phyloP scores from a whole-genome alignment of 2,888 invertebrate species.

The Antheraea yamamai region DNA sequence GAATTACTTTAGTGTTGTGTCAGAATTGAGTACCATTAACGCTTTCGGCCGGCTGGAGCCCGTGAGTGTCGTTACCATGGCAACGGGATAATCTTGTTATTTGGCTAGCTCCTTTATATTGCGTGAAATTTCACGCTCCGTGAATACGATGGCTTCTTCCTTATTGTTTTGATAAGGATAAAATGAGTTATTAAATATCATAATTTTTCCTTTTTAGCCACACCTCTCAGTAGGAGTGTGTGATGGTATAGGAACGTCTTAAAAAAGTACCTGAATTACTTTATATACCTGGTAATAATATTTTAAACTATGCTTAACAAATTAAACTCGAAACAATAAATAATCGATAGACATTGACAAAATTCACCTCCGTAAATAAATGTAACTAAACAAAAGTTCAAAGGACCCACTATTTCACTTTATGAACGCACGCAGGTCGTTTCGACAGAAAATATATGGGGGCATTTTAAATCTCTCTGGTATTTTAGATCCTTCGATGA shows the following conservation, averaged over 20 bases:
- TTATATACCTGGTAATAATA: no score
- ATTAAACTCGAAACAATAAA: not conserved
- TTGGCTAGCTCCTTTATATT: slow-evolving; percentile 26
- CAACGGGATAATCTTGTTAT: slow-evolving; percentile 31
- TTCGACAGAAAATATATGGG: not conserved
- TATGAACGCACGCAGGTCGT: not conserved
- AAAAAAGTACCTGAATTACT: no score
- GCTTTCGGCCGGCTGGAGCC: slow-evolving; percentile 14
- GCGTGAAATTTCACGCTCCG: slow-evolving; percentile 29
- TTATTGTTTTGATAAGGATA: not conserved
- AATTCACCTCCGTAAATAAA: not conserved
- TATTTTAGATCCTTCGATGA: no score
- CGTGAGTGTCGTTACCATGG: slow-evolving; percentile 28
- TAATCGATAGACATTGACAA: not conserved
- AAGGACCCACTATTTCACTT: not conserved
- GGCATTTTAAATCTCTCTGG: no score
- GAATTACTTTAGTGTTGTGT: slow-evolving; percentile 3
- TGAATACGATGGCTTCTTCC: slow-evolving; percentile 6
- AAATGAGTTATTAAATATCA: not conserved
- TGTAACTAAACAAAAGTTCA: not conserved
- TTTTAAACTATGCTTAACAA: no score
- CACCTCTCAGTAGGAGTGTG: no score
- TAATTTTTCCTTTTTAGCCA: no score
- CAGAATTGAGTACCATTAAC: slow-evolving; percentile 19
- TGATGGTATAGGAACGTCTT: no score